A percentile compares a stretch with the other conserved stretches of the same genome.
phyloP scores from a whole-genome alignment of 1,140 invertebrate species.

The Orchesella cincta region DNA sequence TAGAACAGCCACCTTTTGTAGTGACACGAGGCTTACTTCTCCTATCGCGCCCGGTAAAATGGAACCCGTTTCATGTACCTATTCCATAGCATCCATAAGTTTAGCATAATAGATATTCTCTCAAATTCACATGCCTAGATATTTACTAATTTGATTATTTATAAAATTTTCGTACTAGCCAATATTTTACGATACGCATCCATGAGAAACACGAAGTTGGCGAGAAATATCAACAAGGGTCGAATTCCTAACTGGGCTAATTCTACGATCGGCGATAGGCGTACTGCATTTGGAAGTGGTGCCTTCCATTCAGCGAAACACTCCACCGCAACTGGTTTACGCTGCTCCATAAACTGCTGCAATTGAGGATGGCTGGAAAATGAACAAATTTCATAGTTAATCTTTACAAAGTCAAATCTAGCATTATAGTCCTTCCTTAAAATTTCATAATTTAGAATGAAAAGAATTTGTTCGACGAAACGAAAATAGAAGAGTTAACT shows the following conservation, averaged over 20 bases:
- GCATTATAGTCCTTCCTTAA: no score
- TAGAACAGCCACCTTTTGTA: conserved; percentile 74
- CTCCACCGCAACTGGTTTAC: conserved; percentile 87
- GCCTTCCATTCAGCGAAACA: conserved; percentile 91
- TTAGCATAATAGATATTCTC: background rate
- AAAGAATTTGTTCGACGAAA: background rate
- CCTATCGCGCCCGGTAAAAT: conserved; percentile 92
- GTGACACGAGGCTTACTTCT: conserved; percentile 90
- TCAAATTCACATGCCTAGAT: background rate
- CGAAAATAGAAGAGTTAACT: background rate
- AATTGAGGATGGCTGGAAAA: conserved; percentile 56
- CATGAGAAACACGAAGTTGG: conserved; percentile 89
- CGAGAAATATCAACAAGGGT: conserved; percentile 92
- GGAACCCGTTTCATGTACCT: conserved; percentile 84
- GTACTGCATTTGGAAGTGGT: conserved; percentile 77
- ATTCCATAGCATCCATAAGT: background rate
- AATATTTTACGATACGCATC: conserved; percentile 93
- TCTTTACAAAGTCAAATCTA: background rate
- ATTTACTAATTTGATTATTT: background rate
- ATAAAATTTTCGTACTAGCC: conserved; percentile 61
- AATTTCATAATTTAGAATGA: conserved; percentile 11
- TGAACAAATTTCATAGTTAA: background rate
- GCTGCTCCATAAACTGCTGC: conserved; percentile 85
- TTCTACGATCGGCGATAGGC: conserved; percentile 87
- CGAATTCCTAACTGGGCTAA: conserved; percentile 86